These are phyloP conservation scores for Lytechinus variegatus DNA, from an alignment of 35 echinoderm and acorn worm genomes.

Conservation along the genomic window DNA sequence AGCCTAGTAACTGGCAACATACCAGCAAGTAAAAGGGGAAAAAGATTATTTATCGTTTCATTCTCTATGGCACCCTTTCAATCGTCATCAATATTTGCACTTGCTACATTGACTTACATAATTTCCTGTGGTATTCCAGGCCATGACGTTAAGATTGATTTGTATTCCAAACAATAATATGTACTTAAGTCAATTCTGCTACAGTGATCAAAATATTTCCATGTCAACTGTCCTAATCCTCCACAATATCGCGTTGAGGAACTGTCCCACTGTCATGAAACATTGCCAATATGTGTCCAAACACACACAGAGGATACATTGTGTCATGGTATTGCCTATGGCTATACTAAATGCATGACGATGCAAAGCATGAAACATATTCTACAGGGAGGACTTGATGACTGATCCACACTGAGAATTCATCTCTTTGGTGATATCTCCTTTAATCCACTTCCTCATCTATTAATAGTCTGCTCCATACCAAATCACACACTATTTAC, in stretches of 20 bases:
- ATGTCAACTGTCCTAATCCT: not conserved
- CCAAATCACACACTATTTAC: not conserved
- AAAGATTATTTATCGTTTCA: not conserved
- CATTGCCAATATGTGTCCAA: not conserved
- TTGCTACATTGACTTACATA: not conserved
- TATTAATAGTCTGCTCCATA: not conserved
- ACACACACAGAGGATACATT: not conserved
- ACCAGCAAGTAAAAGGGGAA: not conserved
- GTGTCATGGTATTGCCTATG: not conserved
- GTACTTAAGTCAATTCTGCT: not conserved
- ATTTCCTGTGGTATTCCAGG: not conserved
- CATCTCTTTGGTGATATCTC: not conserved
- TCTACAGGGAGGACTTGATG: not conserved
- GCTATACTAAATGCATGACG: not conserved
- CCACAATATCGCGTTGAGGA: not conserved
- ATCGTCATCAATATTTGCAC: not conserved
- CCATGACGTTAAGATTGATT: not conserved
- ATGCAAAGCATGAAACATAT: not conserved
- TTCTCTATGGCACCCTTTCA: not conserved
- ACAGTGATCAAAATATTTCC: not conserved
- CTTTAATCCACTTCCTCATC: conserved; percentile 5
- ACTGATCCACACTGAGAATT: not conserved
- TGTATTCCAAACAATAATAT: not conserved
- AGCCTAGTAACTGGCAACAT: not conserved
- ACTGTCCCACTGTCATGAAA: not conserved